Conservation (phyloP, 2,888 invertebrate species). For the Pristionchus arcanus region DNA sequence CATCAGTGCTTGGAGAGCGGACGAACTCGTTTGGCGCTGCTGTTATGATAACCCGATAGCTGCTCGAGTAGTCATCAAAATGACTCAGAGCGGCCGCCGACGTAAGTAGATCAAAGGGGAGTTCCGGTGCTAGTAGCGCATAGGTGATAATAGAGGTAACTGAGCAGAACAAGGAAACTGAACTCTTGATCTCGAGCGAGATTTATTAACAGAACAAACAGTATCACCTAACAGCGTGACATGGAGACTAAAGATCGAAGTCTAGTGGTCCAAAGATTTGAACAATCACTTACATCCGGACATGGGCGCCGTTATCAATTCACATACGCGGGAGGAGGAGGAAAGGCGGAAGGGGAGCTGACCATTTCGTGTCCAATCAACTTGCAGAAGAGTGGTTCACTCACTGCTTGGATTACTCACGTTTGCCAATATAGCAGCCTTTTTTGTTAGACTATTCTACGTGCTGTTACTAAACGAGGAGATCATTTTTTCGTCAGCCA, state of each 20-base stretch:
- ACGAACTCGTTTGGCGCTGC: not conserved
- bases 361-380: not conserved
- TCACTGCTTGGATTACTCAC: not conserved
- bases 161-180: not conserved
- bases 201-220: not conserved
- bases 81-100: not conserved
- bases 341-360: not conserved
- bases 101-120: not conserved
- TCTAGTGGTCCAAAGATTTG: not conserved
- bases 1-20: not conserved
- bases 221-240: not conserved
- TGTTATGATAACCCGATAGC: constrained; percentile 15
- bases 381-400: not conserved
- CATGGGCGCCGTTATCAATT: not conserved
- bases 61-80: not conserved
- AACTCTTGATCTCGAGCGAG: not conserved
- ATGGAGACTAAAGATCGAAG: not conserved
- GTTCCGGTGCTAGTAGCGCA: not conserved
- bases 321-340: not conserved
- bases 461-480: not conserved
- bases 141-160: not conserved
- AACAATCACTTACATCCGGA: constrained; percentile 19
- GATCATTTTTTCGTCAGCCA: constrained; percentile 12
- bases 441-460: not conserved
- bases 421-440: not conserved